These are phyloP conservation scores for Ptychoptera albimana DNA, from an alignment of 2,888 invertebrate genomes.

Conservation along the genomic window DNA sequence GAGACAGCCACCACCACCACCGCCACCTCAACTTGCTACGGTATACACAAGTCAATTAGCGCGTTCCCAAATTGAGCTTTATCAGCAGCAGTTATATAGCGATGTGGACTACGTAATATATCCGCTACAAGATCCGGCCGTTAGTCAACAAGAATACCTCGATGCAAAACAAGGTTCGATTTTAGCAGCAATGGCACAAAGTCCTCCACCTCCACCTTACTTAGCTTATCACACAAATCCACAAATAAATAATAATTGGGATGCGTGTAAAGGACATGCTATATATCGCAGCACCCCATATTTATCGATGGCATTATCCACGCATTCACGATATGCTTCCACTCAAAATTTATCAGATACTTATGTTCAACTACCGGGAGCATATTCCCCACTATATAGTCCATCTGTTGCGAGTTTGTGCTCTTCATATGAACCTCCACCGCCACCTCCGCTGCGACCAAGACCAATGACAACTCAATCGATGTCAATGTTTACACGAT, in stretches of 20 bases:
- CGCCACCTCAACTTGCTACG: slow-evolving; percentile 51
- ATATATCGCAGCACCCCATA: slow-evolving; percentile 75
- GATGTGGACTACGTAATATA: slow-evolving; percentile 87
- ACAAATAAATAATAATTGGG: slow-evolving; percentile 22
- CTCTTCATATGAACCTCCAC: slow-evolving; percentile 49
- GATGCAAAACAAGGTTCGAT: slow-evolving; percentile 57
- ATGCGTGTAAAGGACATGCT: slow-evolving; percentile 45
- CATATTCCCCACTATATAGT: slow-evolving; percentile 46
- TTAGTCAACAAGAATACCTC: slow-evolving; percentile 80
- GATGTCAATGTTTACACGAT: slow-evolving; percentile 41
- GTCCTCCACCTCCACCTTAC: slow-evolving; percentile 40
- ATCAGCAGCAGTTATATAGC: slow-evolving; percentile 77
- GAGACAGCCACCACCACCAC: slow-evolving; percentile 44
- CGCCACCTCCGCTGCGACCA: slow-evolving; percentile 42
- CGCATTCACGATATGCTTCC: slow-evolving; percentile 57
- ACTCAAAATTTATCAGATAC: slow-evolving; percentile 66
- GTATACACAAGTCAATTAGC: slow-evolving; percentile 53
- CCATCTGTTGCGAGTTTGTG: slow-evolving; percentile 45
- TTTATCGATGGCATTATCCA: slow-evolving; percentile 47
- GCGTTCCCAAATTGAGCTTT: slow-evolving; percentile 66
- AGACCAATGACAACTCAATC: slow-evolving; percentile 30
- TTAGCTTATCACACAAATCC: slow-evolving; percentile 33
- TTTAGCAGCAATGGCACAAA: slow-evolving; percentile 50
- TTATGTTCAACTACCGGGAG: slow-evolving; percentile 47
- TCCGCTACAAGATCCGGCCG: slow-evolving; percentile 74